Conservation (phyloP, 2,888 invertebrate species). For the Drosophila vallismaia region DNA sequence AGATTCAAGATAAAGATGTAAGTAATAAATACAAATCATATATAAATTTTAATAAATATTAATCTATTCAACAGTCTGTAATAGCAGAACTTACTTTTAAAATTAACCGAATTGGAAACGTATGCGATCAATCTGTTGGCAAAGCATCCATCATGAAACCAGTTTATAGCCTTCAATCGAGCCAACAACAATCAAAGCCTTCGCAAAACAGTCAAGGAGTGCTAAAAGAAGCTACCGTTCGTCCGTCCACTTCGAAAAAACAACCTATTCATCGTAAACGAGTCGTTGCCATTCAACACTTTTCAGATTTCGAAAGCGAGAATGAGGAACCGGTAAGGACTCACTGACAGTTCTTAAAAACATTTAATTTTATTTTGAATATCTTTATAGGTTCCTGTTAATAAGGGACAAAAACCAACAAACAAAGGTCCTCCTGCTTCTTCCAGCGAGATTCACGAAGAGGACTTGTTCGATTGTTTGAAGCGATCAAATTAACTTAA, state of each 20-base stretch:
- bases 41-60: no score
- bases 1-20: not conserved
- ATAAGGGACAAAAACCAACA: not conserved
- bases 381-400: not conserved
- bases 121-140: not conserved
- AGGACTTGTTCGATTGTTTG: not conserved
- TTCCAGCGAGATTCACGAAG: not conserved
- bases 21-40: not conserved
- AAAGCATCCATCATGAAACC: not conserved
- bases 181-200: not conserved
- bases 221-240: not conserved
- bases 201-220: not conserved
- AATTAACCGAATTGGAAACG: not conserved
- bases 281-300: not conserved
- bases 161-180: not conserved
- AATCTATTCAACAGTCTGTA: not conserved
- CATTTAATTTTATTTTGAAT: not conserved
- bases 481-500: not conserved
- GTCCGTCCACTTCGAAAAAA: not conserved
- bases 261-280: not conserved
- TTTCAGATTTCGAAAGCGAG: conserved; percentile 1
- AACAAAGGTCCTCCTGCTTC: not conserved
- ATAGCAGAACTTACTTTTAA: not conserved
- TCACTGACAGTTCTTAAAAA: not conserved
- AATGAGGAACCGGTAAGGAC: not conserved